phyloP scores from a whole-genome alignment of 2,888 invertebrate genomes.

The Phortica okadai region DNA sequence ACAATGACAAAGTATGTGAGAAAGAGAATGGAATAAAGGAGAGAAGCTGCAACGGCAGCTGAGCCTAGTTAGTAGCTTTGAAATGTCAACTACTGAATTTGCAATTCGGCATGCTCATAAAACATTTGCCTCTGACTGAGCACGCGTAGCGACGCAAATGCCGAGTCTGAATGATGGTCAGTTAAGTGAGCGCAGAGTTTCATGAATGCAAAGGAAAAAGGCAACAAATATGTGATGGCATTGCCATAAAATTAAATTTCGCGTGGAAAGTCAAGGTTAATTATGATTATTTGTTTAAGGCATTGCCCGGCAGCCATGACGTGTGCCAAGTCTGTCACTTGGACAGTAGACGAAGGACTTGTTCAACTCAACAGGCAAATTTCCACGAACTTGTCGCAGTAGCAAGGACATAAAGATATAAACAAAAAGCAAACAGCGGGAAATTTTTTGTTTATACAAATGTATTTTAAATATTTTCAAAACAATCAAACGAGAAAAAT shows the following conservation, averaged over 20 bases:
- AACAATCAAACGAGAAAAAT: not conserved
- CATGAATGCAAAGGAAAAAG: not conserved
- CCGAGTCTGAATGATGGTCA: not conserved
- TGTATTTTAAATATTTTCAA: conserved; percentile 11
- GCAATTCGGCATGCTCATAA: conserved; percentile 29
- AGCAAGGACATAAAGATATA: not conserved
- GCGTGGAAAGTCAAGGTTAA: conserved; percentile 26
- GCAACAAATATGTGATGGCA: conserved; percentile 1
- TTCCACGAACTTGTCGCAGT: conserved; percentile 21
- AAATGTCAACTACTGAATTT: conserved; percentile 33
- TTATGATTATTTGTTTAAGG: conserved; percentile 19
- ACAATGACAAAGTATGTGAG: not conserved
- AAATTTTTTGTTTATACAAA: not conserved
- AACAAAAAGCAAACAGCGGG: not conserved
- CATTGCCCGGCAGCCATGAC: not conserved
- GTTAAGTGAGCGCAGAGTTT: not conserved
- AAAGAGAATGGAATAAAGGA: not conserved
- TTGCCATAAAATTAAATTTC: conserved; percentile 14
- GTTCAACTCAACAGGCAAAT: not conserved
- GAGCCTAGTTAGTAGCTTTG: conserved; percentile 27
- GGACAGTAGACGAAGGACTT: not conserved
- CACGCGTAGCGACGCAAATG: not conserved
- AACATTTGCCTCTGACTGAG: not conserved
- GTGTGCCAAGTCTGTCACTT: not conserved
- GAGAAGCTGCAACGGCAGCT: not conserved